These are phyloP conservation scores for Condylura cristata DNA, from an alignment of 2,113 vertebrate genomes.

Conservation along the genomic window DNA sequence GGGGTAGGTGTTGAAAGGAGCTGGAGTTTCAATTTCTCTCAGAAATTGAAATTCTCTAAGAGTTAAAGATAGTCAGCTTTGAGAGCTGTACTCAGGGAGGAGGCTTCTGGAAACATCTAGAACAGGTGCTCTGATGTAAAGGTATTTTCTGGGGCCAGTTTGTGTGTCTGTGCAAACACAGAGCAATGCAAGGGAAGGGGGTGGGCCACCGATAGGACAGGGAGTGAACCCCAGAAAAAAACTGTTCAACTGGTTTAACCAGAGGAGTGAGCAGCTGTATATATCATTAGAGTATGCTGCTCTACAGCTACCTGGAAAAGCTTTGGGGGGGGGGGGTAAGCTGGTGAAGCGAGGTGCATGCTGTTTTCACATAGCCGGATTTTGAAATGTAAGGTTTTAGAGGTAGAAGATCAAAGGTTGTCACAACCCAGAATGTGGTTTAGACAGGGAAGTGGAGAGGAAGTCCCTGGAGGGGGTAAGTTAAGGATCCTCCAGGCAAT, in stretches of 20 bases:
- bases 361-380: not conserved
- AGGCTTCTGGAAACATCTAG: not conserved
- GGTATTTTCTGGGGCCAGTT: not conserved
- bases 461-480: not conserved
- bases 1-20: not conserved
- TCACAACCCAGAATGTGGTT: not conserved
- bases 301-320: accelerated
- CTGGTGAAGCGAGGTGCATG: not conserved
- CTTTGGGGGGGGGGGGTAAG: not conserved
- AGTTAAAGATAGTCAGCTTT: not conserved
- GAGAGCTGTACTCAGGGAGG: not conserved
- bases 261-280: not conserved
- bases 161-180: not conserved
- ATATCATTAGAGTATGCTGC: accelerated
- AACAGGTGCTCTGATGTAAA: not conserved
- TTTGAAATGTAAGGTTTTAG: not conserved
- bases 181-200: not conserved
- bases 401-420: not conserved
- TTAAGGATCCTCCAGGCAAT: not conserved
- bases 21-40: not conserved
- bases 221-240: not conserved
- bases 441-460: too few relatives aligned
- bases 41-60: too few relatives aligned
- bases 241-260: not conserved
- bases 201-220: not conserved